Percentiles rank a stretch among this genome's conserved stretches.
Evolutionary conservation across 2,113 vertebrate genomes (phyloP).

Genomic region (Pipra filicauda): DNA sequence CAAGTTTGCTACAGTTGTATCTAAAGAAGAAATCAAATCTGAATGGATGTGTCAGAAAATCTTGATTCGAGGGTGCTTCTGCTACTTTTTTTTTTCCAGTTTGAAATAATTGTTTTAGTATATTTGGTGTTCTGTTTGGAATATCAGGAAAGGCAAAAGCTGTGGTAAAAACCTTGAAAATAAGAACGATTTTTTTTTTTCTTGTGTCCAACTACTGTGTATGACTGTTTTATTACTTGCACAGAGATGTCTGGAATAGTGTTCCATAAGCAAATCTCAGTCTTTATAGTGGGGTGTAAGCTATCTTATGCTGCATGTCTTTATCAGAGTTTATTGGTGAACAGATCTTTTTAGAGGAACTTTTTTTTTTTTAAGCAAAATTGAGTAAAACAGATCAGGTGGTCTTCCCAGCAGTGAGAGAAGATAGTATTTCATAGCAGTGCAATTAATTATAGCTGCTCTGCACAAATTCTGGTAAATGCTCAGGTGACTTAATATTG

Average conservation of each 20-base stretch:
- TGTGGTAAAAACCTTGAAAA: background rate
- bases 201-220: background rate
- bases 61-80: background rate
- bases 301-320: background rate
- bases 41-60: background rate
- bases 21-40: background rate
- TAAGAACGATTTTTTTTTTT: background rate
- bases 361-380: background rate
- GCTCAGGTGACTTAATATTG: background rate
- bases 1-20: background rate
- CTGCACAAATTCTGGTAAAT: background rate
- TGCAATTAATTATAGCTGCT: background rate
- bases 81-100: fast-evolving
- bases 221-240: background rate
- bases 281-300: background rate
- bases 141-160: background rate
- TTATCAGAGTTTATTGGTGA: background rate
- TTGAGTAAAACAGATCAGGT: background rate
- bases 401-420: background rate
- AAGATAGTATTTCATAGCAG: background rate
- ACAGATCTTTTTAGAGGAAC: background rate
- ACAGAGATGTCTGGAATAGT: background rate
- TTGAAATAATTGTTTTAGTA: background rate
- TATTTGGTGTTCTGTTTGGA: background rate
- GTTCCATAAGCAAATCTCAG: background rate